A percentile compares a stretch with the other conserved stretches of the same genome.
Conservation (phyloP, 2,888 invertebrate species). For the Himalopsyche japonica region DNA sequence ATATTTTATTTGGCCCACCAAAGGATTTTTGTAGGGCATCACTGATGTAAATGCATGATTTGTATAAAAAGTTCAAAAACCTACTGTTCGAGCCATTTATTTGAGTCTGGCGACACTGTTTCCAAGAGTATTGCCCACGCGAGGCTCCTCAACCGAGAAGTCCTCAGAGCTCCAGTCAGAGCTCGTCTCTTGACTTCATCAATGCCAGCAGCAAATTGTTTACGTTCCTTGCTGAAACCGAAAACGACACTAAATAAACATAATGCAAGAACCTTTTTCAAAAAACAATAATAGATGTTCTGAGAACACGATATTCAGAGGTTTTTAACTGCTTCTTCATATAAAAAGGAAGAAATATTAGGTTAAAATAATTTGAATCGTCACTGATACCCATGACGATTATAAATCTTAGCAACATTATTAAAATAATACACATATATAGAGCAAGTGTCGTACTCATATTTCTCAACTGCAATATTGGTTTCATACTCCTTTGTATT, state of each 20-base stretch:
- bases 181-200: slow-evolving; percentile 32
- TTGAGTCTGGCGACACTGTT: slow-evolving; percentile 51
- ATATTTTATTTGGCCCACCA: too few relatives aligned
- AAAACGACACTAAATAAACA: too few relatives aligned
- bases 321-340: too few relatives aligned
- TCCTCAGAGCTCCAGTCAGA: slow-evolving; percentile 31
- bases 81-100: slow-evolving; percentile 50
- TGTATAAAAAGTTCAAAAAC: neutral
- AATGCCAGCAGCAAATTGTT: slow-evolving; percentile 23
- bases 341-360: too few relatives aligned
- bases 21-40: too few relatives aligned
- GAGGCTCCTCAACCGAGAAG: slow-evolving; percentile 45
- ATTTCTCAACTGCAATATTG: slow-evolving; percentile 16
- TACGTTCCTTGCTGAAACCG: slow-evolving; percentile 27
- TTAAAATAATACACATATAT: too few relatives aligned
- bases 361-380: too few relatives aligned
- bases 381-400: too few relatives aligned
- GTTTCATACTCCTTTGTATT: neutral
- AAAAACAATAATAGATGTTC: too few relatives aligned
- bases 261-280: too few relatives aligned
- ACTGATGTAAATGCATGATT: neutral
- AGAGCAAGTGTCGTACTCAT: slow-evolving; percentile 7
- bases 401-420: too few relatives aligned
- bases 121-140: slow-evolving; percentile 56
- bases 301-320: too few relatives aligned